Conservation (phyloP, 2,888 invertebrate genomes). For the Pheosia gnoma region DNA sequence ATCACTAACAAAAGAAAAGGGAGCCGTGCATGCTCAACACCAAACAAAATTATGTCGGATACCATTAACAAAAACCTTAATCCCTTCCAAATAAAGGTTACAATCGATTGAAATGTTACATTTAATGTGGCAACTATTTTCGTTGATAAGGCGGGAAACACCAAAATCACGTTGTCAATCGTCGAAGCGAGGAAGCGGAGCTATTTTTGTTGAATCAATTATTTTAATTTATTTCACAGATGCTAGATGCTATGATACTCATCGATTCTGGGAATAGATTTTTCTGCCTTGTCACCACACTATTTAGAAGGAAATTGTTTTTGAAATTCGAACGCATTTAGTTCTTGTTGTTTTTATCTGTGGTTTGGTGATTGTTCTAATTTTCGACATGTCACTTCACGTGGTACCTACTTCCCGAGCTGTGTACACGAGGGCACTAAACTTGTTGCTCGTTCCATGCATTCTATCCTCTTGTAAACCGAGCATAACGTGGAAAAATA, state of each 20-base stretch:
- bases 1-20: constrained; percentile 64
- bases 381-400: too few relatives aligned
- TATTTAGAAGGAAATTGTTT: constrained; percentile 22
- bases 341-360: neutral
- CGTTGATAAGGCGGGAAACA: constrained; percentile 61
- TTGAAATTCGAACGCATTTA: constrained; percentile 1
- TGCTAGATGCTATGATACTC: constrained; percentile 45
- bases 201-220: constrained; percentile 79
- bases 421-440: too few relatives aligned
- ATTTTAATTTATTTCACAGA: constrained; percentile 80
- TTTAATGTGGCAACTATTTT: constrained; percentile 24
- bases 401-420: too few relatives aligned
- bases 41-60: constrained; percentile 9
- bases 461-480: too few relatives aligned
- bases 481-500: too few relatives aligned
- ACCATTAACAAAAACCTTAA: neutral
- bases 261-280: constrained; percentile 44
- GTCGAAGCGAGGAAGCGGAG: constrained; percentile 66
- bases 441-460: too few relatives aligned
- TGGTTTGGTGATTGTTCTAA: too few relatives aligned
- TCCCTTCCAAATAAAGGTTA: constrained; percentile 23
- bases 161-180: constrained; percentile 72
- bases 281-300: constrained; percentile 47
- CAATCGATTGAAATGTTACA: constrained; percentile 22
- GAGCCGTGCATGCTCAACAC: constrained; percentile 37